Base-by-base conservation (phyloP, 2,797 vertebrate genomes). In the Chromobotia macracanthus region DNA sequence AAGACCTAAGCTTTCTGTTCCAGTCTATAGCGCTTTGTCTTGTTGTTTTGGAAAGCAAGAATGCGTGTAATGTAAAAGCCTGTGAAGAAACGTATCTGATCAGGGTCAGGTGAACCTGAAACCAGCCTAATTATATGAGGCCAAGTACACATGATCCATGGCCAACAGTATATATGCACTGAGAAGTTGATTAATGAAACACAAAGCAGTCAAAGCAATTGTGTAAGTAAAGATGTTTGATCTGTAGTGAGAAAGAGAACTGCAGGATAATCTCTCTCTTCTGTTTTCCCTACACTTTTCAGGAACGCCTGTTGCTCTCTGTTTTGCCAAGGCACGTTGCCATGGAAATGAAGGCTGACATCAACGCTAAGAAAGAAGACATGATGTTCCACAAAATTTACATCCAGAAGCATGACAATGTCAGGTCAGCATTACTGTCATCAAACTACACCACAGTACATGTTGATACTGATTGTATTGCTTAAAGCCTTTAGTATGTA, bases 301-400 rank as follows among this genome's bases (percentile, higher is more conserved):
- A 98, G 97, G 97, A 98, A 88, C 95, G 96, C 83, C 94, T 99
- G 91, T 93, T 98, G 92, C 95, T 99, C 64, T 99, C 97, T 0
- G 97, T 98, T 87, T 92, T 98, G 92, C 97, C 97, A 79, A 95
- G 97, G 89, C 97, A 99, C 0, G 97, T 99, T 91, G 97, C 97
- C 89, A 97, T 99, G 97, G 97, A 99, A 92, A 99, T 99, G 97
- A 98, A 99, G 93, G 97, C 97, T 91, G 97, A 98, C 92, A 99
- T 99, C 92, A 98, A 95, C 88, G 96, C 96, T 86, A 98, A 98
- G 92, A 97, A 97, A 89, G 97, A 98, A 92, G 95, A 99, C 91
- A 98, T 98, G 97, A 98, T 99, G 97, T 99, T 98, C 91, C 97
- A 99, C 86, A 99, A 98, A 93, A 99, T 99, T 92, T 99, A 99